Base-by-base conservation (phyloP, 2,888 invertebrate genomes). In the Hypsopygia costalis region DNA sequence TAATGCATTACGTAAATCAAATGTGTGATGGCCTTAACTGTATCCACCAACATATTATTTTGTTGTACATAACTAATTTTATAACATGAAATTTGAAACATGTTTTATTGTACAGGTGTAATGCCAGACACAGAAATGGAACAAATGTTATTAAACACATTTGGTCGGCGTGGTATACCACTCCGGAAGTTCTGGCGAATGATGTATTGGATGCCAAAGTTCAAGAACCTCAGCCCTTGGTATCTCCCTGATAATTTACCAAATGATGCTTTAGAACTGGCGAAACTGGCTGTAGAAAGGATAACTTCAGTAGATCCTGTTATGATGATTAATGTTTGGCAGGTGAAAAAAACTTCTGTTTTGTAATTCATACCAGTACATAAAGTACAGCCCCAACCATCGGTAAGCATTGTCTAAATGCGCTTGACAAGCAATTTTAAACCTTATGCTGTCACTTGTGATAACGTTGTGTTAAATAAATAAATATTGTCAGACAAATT, bases 191-290 rank as follows among this genome's bases (percentile, higher is more conserved):
- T 90, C 62, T 93, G 94, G 93, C 88, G 94, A 7, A 94, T 95
- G 94, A 91, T 94, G 92, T 95, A 95, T 62, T 95, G 95, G 95
- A 93, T 95, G 93, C 98, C 98, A 0, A 99, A 99, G 75, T 97
- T 99, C 69, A 95, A 93, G 67, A 93, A 98, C 68, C 75, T 94
- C 0, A 95, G 95, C 40, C 98, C 98, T 0, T 98, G 96, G 94
- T 91, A 91, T 3, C 74, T 95, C 39, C 97, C 97, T 0, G 90
- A 92, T 36, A 91, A 93, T 0, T 69, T 96, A n/a, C 97, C 98
- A 0, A 87, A 90, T 50, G 95, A 96, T 62, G 89, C 92, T 0
- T 76, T 94, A 8, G 94, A 95, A 62, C 73, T 98, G 35, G 98
- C 98, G 0, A 92, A 91, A 66, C 64, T 97, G 40, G 98, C 97